A percentile compares a stretch with the other conserved stretches of the same genome.
Evolutionary conservation across 2,888 invertebrate species (phyloP).

Genomic region (Mesorhabditis spiculigera): DNA sequence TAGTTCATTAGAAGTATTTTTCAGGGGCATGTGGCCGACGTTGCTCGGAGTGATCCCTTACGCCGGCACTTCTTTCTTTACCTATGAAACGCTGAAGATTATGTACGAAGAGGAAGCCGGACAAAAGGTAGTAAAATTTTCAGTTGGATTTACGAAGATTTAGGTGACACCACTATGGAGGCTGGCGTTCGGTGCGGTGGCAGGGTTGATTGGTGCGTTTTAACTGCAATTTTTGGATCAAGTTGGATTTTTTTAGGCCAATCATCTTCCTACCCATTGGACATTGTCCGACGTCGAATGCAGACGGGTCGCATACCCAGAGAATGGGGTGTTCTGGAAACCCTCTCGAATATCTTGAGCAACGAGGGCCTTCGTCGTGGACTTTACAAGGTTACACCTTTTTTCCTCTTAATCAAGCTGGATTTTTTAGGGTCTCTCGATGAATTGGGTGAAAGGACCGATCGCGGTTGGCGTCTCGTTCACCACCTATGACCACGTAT

Average conservation of each 20-base stretch:
- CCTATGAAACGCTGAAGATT: constrained; percentile 87
- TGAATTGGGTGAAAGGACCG: constrained; percentile 91
- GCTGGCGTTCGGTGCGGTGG: constrained; percentile 80
- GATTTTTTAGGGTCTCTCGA: constrained; percentile 77
- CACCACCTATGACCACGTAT: constrained; percentile 76
- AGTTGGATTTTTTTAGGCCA: constrained; percentile 66
- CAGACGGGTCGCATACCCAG: constrained; percentile 52
- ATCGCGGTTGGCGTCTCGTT: constrained; percentile 83
- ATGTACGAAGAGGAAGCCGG: constrained; percentile 64
- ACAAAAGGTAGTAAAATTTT: constrained; percentile 14
- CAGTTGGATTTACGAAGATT: constrained; percentile 7
- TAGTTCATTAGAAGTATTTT: too few species aligned
- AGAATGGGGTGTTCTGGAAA: constrained; percentile 32
- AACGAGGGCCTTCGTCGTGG: constrained; percentile 81
- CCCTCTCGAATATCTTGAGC: constrained; percentile 73
- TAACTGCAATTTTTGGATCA: not conserved
- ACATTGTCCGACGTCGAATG: constrained; percentile 74
- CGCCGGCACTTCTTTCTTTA: constrained; percentile 77
- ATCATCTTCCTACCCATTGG: constrained; percentile 90
- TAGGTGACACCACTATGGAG: constrained; percentile 59
- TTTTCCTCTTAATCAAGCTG: not conserved
- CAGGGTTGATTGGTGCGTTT: constrained; percentile 76
- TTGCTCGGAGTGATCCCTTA: constrained; percentile 35
- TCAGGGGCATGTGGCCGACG: constrained; percentile 42
- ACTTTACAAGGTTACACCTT: constrained; percentile 72